Percentiles rank a stretch among this genome's conserved stretches.
Conservation (phyloP, 1,140 invertebrate genomes). For the Sycobia sp. region DNA sequence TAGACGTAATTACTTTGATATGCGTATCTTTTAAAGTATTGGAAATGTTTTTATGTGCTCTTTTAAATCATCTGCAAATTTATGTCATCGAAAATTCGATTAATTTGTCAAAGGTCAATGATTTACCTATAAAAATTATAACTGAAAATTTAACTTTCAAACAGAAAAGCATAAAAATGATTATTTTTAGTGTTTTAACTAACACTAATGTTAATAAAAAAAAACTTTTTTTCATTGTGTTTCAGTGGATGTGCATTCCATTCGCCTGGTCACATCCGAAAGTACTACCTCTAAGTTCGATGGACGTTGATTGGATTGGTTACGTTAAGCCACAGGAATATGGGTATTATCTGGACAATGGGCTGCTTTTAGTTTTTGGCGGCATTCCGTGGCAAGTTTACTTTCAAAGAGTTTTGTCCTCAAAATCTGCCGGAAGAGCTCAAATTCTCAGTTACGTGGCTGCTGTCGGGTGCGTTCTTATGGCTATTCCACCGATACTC, state of each 20-base stretch:
- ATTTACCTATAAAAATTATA: no score
- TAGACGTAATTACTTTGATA: no score
- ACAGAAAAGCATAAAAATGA: no score
- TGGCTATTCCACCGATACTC: slow-evolving; percentile 95
- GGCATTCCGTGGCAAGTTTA: slow-evolving; percentile 99
- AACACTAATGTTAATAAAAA: no score
- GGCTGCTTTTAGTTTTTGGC: slow-evolving; percentile 90
- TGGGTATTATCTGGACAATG: slow-evolving; percentile 89
- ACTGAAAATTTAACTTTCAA: no score
- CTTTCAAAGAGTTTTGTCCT: slow-evolving; percentile 96
- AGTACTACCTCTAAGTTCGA: slow-evolving; percentile 76
- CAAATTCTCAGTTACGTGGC: slow-evolving; percentile 96
- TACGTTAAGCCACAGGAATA: slow-evolving; percentile 73
- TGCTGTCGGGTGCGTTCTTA: slow-evolving; percentile 90
- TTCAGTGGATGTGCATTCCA: slow-evolving; percentile 94
- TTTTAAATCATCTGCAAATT: no score
- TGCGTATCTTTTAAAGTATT: no score
- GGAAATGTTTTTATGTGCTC: no score
- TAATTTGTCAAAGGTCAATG: no score
- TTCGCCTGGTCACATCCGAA: slow-evolving; percentile 89
- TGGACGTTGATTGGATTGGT: slow-evolving; percentile 92
- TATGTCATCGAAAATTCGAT: no score
- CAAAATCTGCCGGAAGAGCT: slow-evolving; percentile 89
- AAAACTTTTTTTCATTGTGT: slow-evolving; percentile 32
- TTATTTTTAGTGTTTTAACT: no score